A percentile compares a stretch with the other conserved stretches of the same genome.
Conservation (phyloP, 1,140 invertebrate genomes). For the Conus betulinus region DNA sequence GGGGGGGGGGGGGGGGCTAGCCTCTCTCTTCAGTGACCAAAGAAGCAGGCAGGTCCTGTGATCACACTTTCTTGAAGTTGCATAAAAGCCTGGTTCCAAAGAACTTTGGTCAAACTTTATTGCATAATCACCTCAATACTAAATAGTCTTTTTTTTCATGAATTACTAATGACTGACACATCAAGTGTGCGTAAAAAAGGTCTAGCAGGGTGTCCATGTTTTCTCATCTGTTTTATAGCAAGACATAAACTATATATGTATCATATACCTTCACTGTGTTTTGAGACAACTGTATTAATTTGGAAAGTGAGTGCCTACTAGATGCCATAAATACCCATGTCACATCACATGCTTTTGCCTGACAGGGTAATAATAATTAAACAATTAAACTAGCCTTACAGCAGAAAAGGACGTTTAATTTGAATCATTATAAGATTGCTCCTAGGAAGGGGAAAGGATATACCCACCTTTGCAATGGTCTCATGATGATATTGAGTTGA, state of each 20-base stretch:
- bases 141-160: background rate
- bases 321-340: background rate
- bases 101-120: background rate
- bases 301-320: no score
- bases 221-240: background rate
- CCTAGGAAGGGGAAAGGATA: background rate
- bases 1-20: background rate
- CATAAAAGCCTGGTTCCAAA: background rate
- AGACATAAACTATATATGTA: no score
- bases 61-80: background rate
- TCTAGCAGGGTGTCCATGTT: background rate
- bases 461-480: background rate
- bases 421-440: background rate
- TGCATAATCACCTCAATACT: background rate
- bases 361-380: background rate
- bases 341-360: background rate
- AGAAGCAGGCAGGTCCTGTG: background rate
- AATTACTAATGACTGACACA: no score
- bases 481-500: background rate
- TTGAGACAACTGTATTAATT: no score
- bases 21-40: background rate
- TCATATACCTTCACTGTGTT: no score
- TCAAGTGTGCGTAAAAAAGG: no score
- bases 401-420: background rate
- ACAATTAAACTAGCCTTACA: background rate